A percentile compares a stretch with the other conserved stretches of the same genome.
phyloP scores from a whole-genome alignment of 2,888 invertebrate genomes.

The Nemotelus nigrinus region DNA sequence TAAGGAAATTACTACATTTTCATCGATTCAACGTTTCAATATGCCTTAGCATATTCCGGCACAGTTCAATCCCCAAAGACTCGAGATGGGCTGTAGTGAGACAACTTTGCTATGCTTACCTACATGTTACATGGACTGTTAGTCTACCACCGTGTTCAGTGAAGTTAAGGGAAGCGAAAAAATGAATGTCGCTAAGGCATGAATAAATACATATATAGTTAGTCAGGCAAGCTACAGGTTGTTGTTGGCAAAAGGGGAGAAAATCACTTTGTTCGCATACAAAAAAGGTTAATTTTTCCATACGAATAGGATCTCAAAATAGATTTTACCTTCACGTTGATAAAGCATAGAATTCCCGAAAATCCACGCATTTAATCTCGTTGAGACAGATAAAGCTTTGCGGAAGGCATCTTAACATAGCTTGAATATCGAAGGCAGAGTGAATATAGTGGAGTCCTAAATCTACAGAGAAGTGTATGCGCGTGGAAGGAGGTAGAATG shows the following conservation, averaged over 20 bases:
- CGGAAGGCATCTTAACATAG: not conserved
- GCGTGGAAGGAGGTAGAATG: not conserved
- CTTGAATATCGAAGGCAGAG: not conserved
- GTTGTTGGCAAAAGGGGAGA: not conserved
- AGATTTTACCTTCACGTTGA: not conserved
- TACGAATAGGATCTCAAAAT: constrained; percentile 33
- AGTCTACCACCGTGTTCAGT: too few relatives aligned
- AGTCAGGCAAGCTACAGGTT: constrained; percentile 1
- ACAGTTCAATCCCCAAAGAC: too few relatives aligned
- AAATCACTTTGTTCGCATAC: not conserved
- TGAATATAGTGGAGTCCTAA: too few relatives aligned
- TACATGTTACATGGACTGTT: too few relatives aligned
- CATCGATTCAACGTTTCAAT: too few relatives aligned
- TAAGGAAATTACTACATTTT: too few relatives aligned
- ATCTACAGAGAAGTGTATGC: not conserved
- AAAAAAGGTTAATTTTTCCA: constrained; percentile 42
- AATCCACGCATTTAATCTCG: constrained; percentile 27
- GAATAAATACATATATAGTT: not conserved
- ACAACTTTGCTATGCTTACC: too few relatives aligned
- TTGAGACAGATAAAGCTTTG: not conserved
- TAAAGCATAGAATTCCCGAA: constrained; percentile 6
- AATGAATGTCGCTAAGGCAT: constrained; percentile 3
- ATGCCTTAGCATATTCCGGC: too few relatives aligned
- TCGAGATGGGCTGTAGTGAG: too few relatives aligned
- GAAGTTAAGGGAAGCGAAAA: constrained; percentile 10